These are phyloP conservation scores for Cinclus cinclus DNA, from an alignment of 2,113 vertebrate species.

Conservation along the genomic window DNA sequence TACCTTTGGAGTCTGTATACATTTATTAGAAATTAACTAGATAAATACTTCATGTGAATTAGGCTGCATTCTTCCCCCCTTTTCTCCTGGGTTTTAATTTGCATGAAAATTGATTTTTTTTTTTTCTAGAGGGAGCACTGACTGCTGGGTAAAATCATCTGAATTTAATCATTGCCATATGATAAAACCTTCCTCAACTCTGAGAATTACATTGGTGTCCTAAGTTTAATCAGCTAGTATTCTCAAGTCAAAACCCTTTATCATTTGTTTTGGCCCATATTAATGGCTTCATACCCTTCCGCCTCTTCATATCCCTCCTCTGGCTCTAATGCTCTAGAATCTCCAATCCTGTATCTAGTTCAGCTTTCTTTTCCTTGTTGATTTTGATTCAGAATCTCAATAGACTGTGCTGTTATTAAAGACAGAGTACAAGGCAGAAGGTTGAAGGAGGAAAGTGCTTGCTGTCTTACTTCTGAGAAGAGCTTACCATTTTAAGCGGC, in stretches of 20 bases:
- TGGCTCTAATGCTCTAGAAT: not conserved
- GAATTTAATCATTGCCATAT: not conserved
- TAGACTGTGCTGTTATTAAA: not conserved
- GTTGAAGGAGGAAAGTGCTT: not conserved
- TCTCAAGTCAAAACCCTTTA: not conserved
- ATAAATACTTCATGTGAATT: not conserved
- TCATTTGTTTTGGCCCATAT: not conserved
- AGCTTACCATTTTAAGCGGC: not conserved
- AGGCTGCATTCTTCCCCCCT: not conserved
- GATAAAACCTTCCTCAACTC: not conserved
- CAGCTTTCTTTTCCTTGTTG: not conserved
- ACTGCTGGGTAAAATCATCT: not conserved
- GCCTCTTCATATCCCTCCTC: not conserved
- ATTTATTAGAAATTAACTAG: not conserved
- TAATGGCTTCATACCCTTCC: not conserved
- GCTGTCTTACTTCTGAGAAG: not conserved
- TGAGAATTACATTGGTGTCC: not conserved
- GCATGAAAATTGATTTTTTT: accelerated
- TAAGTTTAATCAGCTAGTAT: not conserved
- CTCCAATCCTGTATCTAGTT: not conserved
- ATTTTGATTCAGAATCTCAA: not conserved
- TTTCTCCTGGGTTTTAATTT: not conserved
- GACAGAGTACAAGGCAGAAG: not conserved
- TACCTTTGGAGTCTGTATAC: not conserved
- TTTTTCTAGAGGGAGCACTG: not conserved